Evolutionary conservation across 2,797 vertebrate genomes (phyloP).

Genomic region (Capromys pilorides): DNA sequence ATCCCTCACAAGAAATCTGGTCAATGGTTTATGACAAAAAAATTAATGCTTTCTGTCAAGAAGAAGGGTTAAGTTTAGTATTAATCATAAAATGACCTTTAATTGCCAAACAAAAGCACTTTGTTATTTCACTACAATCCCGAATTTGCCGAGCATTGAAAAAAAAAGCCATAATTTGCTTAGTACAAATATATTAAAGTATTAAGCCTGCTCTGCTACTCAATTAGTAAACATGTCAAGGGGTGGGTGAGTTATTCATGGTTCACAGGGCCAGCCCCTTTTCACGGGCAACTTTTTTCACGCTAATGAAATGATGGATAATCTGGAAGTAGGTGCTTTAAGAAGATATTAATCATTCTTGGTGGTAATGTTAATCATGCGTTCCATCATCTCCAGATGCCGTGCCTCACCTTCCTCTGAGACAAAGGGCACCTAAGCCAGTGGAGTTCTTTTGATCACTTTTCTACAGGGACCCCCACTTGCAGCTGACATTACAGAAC

Average conservation of each 20-base stretch:
- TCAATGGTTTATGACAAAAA: slow-evolving; percentile 79
- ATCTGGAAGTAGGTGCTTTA: slow-evolving; percentile 99
- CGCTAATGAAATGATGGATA: slow-evolving; percentile 99
- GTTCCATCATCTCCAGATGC: slow-evolving; percentile 99
- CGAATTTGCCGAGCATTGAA: slow-evolving; percentile 78
- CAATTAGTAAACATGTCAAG: slow-evolving; percentile 99
- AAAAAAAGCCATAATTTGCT: slow-evolving; percentile 85
- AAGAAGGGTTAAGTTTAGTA: slow-evolving; percentile 82
- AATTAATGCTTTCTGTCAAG: slow-evolving; percentile 83
- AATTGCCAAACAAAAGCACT: slow-evolving; percentile 85
- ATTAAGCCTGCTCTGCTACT: slow-evolving; percentile 92
- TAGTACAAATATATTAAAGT: slow-evolving; percentile 88
- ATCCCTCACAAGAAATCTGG: slow-evolving; percentile 66
- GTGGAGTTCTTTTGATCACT: slow-evolving; percentile 94
- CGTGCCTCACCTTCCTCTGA: slow-evolving; percentile 98
- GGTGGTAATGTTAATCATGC: slow-evolving; percentile 99
- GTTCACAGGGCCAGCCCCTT: slow-evolving; percentile 97
- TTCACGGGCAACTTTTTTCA: slow-evolving; percentile 97
- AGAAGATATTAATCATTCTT: slow-evolving; percentile 99
- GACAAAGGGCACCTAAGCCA: slow-evolving; percentile 97
- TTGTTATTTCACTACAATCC: slow-evolving; percentile 85
- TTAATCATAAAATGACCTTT: slow-evolving; percentile 83
- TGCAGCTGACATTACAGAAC: slow-evolving; percentile 76
- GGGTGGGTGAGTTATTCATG: slow-evolving; percentile 97
- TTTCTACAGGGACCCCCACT: slow-evolving; percentile 81